Evolutionary conservation across 2,888 invertebrate genomes (phyloP).

Genomic region (Altica lythri): DNA sequence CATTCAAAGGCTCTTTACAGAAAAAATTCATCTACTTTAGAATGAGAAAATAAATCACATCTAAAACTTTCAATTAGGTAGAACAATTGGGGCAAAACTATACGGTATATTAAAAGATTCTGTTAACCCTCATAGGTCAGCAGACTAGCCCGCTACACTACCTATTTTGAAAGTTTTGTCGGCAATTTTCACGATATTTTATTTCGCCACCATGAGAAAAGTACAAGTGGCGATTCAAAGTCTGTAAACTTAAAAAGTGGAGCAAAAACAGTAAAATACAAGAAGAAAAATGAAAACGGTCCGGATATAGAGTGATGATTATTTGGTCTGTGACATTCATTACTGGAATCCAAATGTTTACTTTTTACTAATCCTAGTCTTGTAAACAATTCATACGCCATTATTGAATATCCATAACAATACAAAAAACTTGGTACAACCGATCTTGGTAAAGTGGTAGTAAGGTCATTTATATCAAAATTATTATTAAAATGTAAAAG

Average conservation of each 20-base stretch:
- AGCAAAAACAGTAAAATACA: conserved; percentile 44
- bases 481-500: conserved; percentile 20
- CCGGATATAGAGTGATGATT: conserved; percentile 31
- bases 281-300: conserved; percentile 43
- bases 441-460: conserved; percentile 17
- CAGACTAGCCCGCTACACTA: conserved; percentile 48
- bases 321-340: conserved; percentile 24
- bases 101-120: conserved; percentile 1
- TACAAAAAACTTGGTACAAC: conserved; percentile 26
- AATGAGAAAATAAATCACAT: conserved; percentile 28
- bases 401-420: conserved; percentile 27
- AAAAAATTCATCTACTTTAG: conserved; percentile 31
- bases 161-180: conserved; percentile 46
- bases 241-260: conserved; percentile 50
- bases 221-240: conserved; percentile 60
- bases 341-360: conserved; percentile 17
- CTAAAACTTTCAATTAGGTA: conserved; percentile 28
- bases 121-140: conserved; percentile 55
- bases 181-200: conserved; percentile 66
- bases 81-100: conserved; percentile 23
- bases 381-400: conserved; percentile 25
- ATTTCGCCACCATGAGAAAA: conserved; percentile 68
- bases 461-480: conserved; percentile 5
- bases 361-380: conserved; percentile 25
- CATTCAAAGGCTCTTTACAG: conserved; percentile 28